These are phyloP conservation scores for Timema podura DNA, from an alignment of 2,888 invertebrate species.

Conservation along the genomic window DNA sequence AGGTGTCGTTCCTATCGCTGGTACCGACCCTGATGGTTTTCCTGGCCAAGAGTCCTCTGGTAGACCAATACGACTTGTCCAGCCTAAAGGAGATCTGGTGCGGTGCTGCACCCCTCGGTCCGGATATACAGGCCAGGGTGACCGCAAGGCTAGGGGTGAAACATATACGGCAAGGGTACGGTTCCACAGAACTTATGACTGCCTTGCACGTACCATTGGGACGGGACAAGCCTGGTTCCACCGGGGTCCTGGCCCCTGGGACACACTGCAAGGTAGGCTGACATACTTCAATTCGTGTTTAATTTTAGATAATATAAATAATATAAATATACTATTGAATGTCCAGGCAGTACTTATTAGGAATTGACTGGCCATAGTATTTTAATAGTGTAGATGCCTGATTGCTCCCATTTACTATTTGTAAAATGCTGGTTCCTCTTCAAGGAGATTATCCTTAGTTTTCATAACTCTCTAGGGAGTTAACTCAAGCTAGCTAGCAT, in stretches of 20 bases:
- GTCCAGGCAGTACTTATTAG: too few species aligned
- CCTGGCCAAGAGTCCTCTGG: slow-evolving; percentile 75
- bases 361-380: too few species aligned
- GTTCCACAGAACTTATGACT: slow-evolving; percentile 73
- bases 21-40: slow-evolving; percentile 85
- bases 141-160: slow-evolving; percentile 40
- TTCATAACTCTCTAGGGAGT: too few species aligned
- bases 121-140: slow-evolving; percentile 53
- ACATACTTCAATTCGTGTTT: too few species aligned
- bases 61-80: slow-evolving; percentile 69
- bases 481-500: too few species aligned
- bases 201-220: slow-evolving; percentile 47
- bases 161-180: slow-evolving; percentile 67
- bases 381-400: too few species aligned
- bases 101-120: slow-evolving; percentile 79
- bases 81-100: slow-evolving; percentile 65
- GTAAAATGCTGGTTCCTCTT: too few species aligned
- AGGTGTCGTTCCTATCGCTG: slow-evolving; percentile 62
- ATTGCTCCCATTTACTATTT: too few species aligned
- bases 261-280: slow-evolving; percentile 38
- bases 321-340: too few species aligned
- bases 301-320: too few species aligned
- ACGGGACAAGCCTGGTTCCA: slow-evolving; percentile 33
- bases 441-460: too few species aligned
- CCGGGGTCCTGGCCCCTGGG: slow-evolving; percentile 33